These are phyloP conservation scores for Lycophotia porphyrea DNA, from an alignment of 2,888 invertebrate species.

Conservation along the genomic window DNA sequence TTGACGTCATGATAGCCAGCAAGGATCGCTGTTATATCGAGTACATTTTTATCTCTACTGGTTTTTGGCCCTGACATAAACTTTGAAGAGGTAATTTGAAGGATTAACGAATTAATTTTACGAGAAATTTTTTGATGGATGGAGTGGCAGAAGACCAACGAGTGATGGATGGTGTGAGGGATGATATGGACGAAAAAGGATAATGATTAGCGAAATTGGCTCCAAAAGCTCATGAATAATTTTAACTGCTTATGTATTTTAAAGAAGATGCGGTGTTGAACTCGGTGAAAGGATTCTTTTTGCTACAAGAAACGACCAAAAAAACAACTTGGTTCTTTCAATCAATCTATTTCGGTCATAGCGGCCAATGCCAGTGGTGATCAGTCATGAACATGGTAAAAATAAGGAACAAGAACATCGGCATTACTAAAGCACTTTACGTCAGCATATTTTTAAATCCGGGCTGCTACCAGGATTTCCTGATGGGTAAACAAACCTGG, in stretches of 20 bases:
- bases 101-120: not conserved
- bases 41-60: not conserved
- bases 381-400: not conserved
- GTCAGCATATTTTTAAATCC: not conserved
- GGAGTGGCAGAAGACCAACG: not conserved
- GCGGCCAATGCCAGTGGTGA: not conserved
- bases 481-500: not conserved
- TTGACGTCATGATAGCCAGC: constrained; percentile 42
- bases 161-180: not conserved
- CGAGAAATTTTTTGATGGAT: not conserved
- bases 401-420: not conserved
- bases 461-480: not conserved
- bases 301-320: not conserved
- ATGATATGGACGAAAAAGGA: not conserved
- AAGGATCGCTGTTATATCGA: constrained; percentile 17
- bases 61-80: not conserved
- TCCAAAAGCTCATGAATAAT: not conserved
- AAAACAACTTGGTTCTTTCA: not conserved
- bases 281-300: not conserved
- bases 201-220: not conserved
- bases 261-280: not conserved
- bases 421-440: not conserved
- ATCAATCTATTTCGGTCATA: not conserved
- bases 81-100: not conserved
- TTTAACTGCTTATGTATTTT: not conserved